These are phyloP conservation scores for Heliconius hewitsoni DNA, from an alignment of 1,140 invertebrate species.

Conservation along the genomic window DNA sequence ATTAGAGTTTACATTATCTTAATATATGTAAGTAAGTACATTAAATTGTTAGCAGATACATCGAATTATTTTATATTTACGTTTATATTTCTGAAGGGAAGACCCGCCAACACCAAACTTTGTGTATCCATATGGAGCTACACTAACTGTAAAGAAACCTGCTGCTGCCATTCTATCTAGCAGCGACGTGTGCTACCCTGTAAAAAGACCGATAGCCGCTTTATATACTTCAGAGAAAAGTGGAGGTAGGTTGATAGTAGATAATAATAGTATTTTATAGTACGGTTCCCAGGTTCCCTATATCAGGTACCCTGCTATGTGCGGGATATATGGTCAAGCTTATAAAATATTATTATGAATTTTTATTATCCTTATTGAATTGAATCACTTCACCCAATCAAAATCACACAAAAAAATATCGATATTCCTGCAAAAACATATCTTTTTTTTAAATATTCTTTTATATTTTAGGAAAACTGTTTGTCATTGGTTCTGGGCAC, in stretches of 20 bases:
- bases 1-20: no score
- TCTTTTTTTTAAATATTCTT: no score
- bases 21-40: no score
- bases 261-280: no score
- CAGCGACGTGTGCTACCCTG: conserved; percentile 95
- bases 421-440: neutral
- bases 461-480: conserved; percentile 84
- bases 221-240: conserved; percentile 86
- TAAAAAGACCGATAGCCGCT: conserved; percentile 95
- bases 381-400: no score
- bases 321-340: no score
- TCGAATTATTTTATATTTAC: neutral
- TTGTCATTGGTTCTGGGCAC: conserved; percentile 90
- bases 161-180: conserved; percentile 94
- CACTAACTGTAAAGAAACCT: conserved; percentile 95
- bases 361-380: no score
- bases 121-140: conserved; percentile 97
- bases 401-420: no score
- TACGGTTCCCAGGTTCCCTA: no score
- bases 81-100: conserved; percentile 75
- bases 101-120: conserved; percentile 85
- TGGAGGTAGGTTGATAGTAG: conserved; percentile 58
- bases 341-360: no score
- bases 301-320: no score
- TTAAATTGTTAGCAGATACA: no score